Conservation (phyloP, 2,797 vertebrate genomes). For the Chiloscyllium punctatum region DNA sequence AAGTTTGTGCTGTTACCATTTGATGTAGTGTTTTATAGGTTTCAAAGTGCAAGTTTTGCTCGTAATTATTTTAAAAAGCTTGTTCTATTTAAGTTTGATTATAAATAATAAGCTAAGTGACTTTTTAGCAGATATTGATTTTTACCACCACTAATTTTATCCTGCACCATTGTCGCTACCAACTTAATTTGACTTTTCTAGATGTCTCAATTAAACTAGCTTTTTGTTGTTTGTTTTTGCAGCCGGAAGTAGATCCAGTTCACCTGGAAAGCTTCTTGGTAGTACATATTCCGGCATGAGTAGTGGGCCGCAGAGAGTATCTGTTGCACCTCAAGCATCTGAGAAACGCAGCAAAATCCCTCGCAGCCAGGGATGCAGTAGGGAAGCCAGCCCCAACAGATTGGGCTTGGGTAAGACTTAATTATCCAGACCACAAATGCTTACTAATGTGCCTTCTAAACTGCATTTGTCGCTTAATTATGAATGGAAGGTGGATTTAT, state of each 20-base stretch:
- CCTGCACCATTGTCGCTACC: no score
- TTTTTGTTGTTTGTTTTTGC: conserved; percentile 41
- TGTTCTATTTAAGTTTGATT: background rate
- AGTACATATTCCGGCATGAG: conserved; percentile 72
- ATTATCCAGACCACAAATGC: conserved; percentile 25
- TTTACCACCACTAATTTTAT: background rate
- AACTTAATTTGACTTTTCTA: background rate
- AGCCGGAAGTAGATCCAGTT: conserved; percentile 94
- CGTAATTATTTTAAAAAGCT: background rate
- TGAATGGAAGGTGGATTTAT: background rate
- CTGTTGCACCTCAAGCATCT: conserved; percentile 63
- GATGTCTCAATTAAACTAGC: background rate
- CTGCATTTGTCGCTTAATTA: background rate
- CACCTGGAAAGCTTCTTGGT: conserved; percentile 85
- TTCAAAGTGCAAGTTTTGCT: background rate
- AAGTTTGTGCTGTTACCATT: no score
- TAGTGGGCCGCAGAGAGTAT: conserved; percentile 62
- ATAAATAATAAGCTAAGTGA: background rate
- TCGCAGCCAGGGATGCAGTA: conserved; percentile 92
- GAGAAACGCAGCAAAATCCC: conserved; percentile 87
- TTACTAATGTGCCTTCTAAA: background rate
- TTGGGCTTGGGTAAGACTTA: conserved; percentile 79
- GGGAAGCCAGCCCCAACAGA: conserved; percentile 89
- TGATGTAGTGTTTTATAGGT: conserved; percentile 13
- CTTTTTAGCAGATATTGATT: conserved; percentile 1